Conservation (phyloP, 1,140 invertebrate genomes). For the Pectinophora gossypiella region DNA sequence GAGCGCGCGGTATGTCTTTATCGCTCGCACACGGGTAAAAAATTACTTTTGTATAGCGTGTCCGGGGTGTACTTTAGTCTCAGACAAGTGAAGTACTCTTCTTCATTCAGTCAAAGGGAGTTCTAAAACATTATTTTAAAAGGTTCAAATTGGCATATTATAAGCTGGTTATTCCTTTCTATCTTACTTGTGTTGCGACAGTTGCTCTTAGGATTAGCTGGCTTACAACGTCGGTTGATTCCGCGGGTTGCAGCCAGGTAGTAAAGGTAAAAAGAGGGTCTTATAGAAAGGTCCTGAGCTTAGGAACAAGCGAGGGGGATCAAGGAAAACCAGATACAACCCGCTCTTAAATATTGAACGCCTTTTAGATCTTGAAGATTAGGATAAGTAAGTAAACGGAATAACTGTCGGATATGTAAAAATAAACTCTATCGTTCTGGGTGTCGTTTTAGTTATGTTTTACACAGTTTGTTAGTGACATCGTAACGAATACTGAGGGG, state of each 20-base stretch:
- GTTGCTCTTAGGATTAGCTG: background rate
- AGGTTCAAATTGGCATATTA: background rate
- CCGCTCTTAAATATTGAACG: background rate
- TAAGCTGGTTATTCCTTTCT: background rate
- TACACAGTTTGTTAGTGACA: no score
- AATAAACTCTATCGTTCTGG: no score
- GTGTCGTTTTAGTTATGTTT: no score
- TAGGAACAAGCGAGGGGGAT: background rate
- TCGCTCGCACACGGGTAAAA: no score
- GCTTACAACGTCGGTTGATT: background rate
- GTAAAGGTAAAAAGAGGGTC: background rate
- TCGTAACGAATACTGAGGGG: no score
- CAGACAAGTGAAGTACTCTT: no score
- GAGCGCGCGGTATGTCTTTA: no score
- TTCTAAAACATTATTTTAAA: background rate
- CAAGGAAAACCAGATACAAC: conserved; percentile 1
- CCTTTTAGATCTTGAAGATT: background rate
- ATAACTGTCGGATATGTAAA: no score
- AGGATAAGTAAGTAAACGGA: background rate
- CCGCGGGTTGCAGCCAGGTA: background rate
- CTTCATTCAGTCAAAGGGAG: background rate
- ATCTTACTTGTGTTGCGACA: background rate
- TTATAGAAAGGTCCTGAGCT: background rate
- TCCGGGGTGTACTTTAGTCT: no score
- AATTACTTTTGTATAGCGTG: no score